A percentile compares a stretch with the other conserved stretches of the same genome.
Evolutionary conservation across 2,888 invertebrate species (phyloP).

Genomic region (Parochlus steinenii): DNA sequence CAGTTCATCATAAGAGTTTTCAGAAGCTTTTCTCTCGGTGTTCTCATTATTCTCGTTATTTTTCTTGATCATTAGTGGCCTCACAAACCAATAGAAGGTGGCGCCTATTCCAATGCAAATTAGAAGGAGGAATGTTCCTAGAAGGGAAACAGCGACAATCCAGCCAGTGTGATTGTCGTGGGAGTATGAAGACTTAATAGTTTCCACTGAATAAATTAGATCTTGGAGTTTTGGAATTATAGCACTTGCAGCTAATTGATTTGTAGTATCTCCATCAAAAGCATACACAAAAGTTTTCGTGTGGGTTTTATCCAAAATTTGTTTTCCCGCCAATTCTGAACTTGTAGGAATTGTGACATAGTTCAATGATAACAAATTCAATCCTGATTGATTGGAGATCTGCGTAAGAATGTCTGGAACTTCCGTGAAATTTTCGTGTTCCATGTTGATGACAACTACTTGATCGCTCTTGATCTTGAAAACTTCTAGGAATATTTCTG

Average conservation of each 20-base stretch:
- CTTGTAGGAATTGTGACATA: too few relatives aligned
- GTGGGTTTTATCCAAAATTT: too few relatives aligned
- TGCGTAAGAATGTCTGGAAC: too few relatives aligned
- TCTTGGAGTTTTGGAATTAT: neutral
- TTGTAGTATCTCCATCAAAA: neutral
- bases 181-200: neutral
- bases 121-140: neutral
- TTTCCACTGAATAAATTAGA: neutral
- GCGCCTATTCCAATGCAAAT: neutral
- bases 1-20: neutral
- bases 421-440: neutral
- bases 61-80: neutral
- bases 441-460: neutral
- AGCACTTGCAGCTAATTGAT: neutral
- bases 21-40: neutral
- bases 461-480: neutral
- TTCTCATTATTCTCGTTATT: neutral
- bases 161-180: neutral
- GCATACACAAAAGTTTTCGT: neutral
- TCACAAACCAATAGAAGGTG: neutral
- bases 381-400: too few relatives aligned
- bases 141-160: slow-evolving; percentile 5
- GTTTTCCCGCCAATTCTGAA: too few relatives aligned
- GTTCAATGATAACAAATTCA: too few relatives aligned
- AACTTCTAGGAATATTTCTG: neutral